These are phyloP conservation scores for Acrocephalus arundinaceus DNA, from an alignment of 2,113 vertebrate genomes.

Conservation along the genomic window DNA sequence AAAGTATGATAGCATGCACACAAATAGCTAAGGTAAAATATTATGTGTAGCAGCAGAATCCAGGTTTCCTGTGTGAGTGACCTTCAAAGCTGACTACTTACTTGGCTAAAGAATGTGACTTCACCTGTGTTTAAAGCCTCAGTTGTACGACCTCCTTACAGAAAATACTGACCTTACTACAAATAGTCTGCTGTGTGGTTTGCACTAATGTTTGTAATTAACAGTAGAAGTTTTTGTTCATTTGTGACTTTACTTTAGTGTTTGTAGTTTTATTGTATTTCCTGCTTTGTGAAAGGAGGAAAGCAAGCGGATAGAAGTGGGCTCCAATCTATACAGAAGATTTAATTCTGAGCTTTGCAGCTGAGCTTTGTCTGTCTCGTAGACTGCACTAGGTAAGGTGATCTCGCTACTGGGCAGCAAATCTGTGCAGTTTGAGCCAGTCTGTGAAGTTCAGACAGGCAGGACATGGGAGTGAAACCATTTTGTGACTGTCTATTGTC, in stretches of 20 bases:
- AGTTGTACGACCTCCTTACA: background rate
- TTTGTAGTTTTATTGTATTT: background rate
- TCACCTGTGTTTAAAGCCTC: background rate
- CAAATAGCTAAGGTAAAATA: background rate
- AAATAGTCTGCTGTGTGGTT: slow-evolving; percentile 43
- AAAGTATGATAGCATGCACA: background rate
- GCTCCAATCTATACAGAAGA: background rate
- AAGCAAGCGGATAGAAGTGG: background rate
- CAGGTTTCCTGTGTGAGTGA: background rate
- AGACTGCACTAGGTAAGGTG: background rate
- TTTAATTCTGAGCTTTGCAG: background rate
- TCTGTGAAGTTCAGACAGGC: background rate
- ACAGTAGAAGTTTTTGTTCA: background rate
- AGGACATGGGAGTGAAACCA: background rate
- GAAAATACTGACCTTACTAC: slow-evolving; percentile 12
- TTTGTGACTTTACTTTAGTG: background rate
- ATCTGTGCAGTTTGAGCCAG: background rate
- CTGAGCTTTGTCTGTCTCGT: background rate
- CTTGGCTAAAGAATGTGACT: slow-evolving; percentile 6
- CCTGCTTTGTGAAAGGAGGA: background rate
- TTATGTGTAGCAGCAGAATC: background rate
- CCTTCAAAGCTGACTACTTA: background rate
- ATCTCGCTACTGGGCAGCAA: background rate
- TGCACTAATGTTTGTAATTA: slow-evolving; percentile 63
- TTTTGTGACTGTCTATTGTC: background rate